phyloP scores from a whole-genome alignment of 2,113 vertebrate genomes.

The Brachyistius frenatus region DNA sequence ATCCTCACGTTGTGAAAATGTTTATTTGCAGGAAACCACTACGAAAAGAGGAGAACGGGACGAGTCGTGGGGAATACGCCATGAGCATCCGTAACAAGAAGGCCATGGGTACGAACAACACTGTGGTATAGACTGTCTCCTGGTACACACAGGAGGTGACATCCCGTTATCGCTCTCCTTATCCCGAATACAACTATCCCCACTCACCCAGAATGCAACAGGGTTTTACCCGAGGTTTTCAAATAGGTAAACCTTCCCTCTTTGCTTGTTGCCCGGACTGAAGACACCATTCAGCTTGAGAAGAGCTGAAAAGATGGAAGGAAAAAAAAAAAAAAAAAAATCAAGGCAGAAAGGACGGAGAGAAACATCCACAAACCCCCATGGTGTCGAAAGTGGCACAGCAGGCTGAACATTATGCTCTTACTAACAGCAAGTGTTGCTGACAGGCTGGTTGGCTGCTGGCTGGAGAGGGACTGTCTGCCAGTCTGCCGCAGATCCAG shows the following conservation, averaged over 20 bases:
- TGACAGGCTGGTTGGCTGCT: slow-evolving; percentile 83
- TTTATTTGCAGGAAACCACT: slow-evolving; percentile 92
- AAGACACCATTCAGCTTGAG: slow-evolving; percentile 64
- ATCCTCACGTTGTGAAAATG: slow-evolving; percentile 53
- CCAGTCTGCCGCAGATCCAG: slow-evolving; percentile 78
- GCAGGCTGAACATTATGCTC: slow-evolving; percentile 81
- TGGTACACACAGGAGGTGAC: slow-evolving; percentile 52
- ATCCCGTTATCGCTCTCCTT: slow-evolving; percentile 50
- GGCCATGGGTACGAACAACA: slow-evolving; percentile 90
- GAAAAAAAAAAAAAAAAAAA: slow-evolving; percentile 23
- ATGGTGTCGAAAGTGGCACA: slow-evolving; percentile 73
- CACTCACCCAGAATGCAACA: slow-evolving; percentile 60
- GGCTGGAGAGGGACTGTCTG: slow-evolving; percentile 80
- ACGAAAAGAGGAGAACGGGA: slow-evolving; percentile 96
- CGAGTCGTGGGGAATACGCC: slow-evolving; percentile 94
- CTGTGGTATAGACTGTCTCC: slow-evolving; percentile 86
- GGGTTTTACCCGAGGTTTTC: slow-evolving; percentile 66
- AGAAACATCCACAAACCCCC: slow-evolving; percentile 56
- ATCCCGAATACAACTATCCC: slow-evolving; percentile 47
- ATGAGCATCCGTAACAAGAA: slow-evolving; percentile 96
- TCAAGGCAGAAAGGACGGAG: slow-evolving; percentile 49
- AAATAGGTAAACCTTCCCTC: slow-evolving; percentile 56
- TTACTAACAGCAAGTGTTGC: slow-evolving; percentile 82
- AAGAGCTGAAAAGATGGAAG: slow-evolving; percentile 56
- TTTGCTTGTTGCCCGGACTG: slow-evolving; percentile 71